A percentile compares a stretch with the other conserved stretches of the same genome.
phyloP scores from a whole-genome alignment of 2,888 invertebrate genomes.

The Charanyca ferruginea region DNA sequence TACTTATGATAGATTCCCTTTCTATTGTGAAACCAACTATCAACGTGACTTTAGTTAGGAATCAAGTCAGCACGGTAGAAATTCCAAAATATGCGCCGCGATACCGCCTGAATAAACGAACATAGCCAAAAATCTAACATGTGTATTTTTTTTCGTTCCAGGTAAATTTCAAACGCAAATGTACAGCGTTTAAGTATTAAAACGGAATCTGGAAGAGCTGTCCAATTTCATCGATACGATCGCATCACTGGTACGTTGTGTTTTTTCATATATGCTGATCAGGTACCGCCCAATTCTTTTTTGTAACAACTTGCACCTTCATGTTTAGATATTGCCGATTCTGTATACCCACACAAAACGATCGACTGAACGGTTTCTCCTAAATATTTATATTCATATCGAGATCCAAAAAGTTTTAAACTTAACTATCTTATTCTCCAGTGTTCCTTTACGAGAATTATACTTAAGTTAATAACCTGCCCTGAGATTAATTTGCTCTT shows the following conservation, averaged over 20 bases:
- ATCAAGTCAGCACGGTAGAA: not conserved
- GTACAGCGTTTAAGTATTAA: constrained; percentile 25
- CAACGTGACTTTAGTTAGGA: not conserved
- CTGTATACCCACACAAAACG: constrained; percentile 69
- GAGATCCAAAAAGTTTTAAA: constrained; percentile 14
- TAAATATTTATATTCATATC: constrained; percentile 75
- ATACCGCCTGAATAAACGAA: not conserved
- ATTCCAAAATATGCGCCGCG: not conserved
- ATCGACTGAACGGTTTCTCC: constrained; percentile 68
- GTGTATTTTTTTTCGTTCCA: constrained; percentile 33
- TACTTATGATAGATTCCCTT: not conserved
- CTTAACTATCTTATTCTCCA: constrained; percentile 4
- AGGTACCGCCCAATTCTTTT: constrained; percentile 61
- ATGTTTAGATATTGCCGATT: constrained; percentile 76
- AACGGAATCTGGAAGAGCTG: constrained; percentile 30
- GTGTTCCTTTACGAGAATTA: constrained; percentile 2
- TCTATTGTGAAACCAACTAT: not conserved
- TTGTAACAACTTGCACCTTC: constrained; percentile 68
- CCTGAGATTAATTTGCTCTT: not conserved
- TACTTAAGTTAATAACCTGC: not conserved
- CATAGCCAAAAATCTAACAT: constrained; percentile 2
- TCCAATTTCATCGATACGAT: constrained; percentile 47
- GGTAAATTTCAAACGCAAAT: constrained; percentile 27
- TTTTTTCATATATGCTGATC: constrained; percentile 65
- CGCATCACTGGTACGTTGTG: constrained; percentile 30